A percentile compares a stretch with the other conserved stretches of the same genome.
Conservation (phyloP, 64 coral and sea anemone species). For the Pachyseris speciosa region DNA sequence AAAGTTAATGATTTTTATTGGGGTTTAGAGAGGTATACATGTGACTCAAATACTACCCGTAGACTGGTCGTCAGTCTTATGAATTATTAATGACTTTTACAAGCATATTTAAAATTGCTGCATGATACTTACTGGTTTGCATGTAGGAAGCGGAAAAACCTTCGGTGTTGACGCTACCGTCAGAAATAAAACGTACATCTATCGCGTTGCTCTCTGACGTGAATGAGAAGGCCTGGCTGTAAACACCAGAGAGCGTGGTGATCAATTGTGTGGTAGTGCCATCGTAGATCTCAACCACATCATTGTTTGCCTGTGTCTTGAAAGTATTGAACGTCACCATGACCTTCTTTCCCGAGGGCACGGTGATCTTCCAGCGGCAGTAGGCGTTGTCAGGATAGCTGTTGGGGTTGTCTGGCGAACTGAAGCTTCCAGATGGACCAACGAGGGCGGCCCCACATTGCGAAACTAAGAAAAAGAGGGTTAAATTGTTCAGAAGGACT, state of each 20-base stretch:
- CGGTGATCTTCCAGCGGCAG: conserved; percentile 97
- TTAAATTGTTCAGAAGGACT: neutral
- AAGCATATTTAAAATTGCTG: neutral
- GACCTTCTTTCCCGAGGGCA: conserved; percentile 82
- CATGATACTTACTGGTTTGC: conserved; percentile 84
- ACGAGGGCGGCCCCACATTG: conserved; percentile 54
- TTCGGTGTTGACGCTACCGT: conserved; percentile 44
- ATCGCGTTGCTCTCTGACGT: conserved; percentile 80
- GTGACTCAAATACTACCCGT: too few species aligned
- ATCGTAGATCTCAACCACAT: conserved; percentile 80
- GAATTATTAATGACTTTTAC: neutral
- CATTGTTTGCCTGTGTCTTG: conserved; percentile 60
- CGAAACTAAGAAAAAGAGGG: conserved; percentile 37
- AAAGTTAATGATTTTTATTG: too few species aligned
- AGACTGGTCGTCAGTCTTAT: too few species aligned
- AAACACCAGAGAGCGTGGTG: conserved; percentile 79
- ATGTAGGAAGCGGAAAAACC: conserved; percentile 87
- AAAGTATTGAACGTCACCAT: conserved; percentile 82
- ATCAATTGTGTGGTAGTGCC: conserved; percentile 58
- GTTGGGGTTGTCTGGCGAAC: conserved; percentile 82
- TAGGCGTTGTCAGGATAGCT: conserved; percentile 89
- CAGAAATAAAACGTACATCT: conserved; percentile 86
- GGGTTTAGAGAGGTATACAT: too few species aligned
- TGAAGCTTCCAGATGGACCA: conserved; percentile 76
- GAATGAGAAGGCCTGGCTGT: conserved; percentile 72